phyloP scores from a whole-genome alignment of 2,113 vertebrate species.

The Lagopus muta region DNA sequence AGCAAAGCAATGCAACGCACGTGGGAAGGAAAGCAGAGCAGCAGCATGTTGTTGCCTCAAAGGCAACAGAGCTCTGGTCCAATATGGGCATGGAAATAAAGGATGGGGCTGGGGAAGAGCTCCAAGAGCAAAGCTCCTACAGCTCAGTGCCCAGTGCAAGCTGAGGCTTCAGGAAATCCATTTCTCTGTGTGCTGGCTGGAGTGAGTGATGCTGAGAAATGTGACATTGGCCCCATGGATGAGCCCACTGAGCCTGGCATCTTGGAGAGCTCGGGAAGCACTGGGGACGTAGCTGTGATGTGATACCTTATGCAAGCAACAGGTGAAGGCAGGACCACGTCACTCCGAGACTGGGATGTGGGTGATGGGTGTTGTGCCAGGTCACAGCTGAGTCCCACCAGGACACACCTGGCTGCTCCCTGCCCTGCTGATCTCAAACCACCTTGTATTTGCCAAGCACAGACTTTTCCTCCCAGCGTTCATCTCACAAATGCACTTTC shows the following conservation, averaged over 20 bases:
- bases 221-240: not conserved
- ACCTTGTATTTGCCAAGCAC: not conserved
- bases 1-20: accelerated
- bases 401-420: not conserved
- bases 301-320: not conserved
- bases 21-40: not conserved
- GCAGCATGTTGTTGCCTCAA: not conserved
- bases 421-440: not conserved
- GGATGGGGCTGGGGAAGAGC: not conserved
- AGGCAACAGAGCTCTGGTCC: not conserved
- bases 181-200: not conserved
- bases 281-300: not conserved
- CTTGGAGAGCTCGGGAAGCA: not conserved
- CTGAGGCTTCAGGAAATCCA: not conserved
- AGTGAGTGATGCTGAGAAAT: not conserved
- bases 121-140: not conserved
- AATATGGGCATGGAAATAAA: not conserved
- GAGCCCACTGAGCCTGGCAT: not conserved
- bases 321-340: not conserved
- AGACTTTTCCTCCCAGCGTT: not conserved
- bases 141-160: accelerated
- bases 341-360: not conserved
- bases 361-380: not conserved
- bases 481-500: not conserved
- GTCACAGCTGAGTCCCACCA: not conserved